Evolutionary conservation across 1,140 invertebrate genomes (phyloP).

Genomic region (Drosophila suzukii): DNA sequence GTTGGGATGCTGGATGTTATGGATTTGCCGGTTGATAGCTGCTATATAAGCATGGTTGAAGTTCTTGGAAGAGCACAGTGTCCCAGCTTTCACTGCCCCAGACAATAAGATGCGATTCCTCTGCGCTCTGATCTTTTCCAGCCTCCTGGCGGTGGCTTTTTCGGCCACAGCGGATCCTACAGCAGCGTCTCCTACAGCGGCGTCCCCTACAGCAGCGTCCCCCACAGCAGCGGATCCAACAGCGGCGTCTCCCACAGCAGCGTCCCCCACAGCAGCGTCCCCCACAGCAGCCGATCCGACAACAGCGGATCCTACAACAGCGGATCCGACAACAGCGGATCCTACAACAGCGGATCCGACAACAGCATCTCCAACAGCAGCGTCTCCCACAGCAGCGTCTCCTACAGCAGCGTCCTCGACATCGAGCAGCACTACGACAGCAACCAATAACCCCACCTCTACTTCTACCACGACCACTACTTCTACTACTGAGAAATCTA

Average conservation of each 20-base stretch:
- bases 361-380: background rate
- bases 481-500: background rate
- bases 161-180: background rate
- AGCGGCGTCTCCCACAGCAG: background rate
- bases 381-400: background rate
- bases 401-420: background rate
- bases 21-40: background rate
- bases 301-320: too few relatives aligned
- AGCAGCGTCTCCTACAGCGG: background rate
- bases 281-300: too few relatives aligned
- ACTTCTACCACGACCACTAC: background rate
- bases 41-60: background rate
- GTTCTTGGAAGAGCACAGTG: background rate
- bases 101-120: constrained; percentile 1
- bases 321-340: too few relatives aligned
- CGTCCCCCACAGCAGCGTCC: background rate
- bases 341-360: background rate
- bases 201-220: too few relatives aligned
- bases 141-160: background rate
- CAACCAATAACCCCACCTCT: background rate
- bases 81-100: background rate
- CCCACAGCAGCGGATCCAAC: too few relatives aligned
- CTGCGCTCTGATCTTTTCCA: background rate
- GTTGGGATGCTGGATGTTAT: background rate
- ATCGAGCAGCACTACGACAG: background rate